Conservation (phyloP, 2,797 vertebrate species). For the Rhynchotus rufescens region DNA sequence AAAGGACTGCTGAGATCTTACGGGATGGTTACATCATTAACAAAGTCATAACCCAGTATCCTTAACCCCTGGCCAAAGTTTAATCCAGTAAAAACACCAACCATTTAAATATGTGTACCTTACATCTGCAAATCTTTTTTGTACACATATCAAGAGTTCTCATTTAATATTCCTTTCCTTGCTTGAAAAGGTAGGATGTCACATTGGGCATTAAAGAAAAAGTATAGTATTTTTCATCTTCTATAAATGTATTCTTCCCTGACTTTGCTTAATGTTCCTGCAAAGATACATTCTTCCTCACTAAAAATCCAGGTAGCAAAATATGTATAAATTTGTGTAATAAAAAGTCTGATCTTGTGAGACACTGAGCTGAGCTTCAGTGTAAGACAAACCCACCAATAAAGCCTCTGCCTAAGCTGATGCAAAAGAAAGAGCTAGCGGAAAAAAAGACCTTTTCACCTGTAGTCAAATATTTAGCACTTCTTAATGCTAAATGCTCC, state of each 20-base stretch:
- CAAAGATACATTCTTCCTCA: neutral
- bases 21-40: neutral
- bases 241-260: neutral
- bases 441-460: neutral
- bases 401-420: neutral
- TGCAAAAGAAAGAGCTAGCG: neutral
- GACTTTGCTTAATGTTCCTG: neutral
- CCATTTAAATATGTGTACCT: neutral
- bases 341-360: neutral
- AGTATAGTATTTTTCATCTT: neutral
- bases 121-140: neutral
- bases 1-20: neutral
- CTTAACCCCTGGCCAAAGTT: neutral
- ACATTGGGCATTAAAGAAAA: neutral
- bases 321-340: neutral
- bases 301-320: conserved; percentile 8
- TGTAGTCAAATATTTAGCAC: neutral
- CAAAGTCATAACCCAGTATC: neutral
- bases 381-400: neutral
- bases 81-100: neutral
- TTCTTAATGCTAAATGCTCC: neutral
- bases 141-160: neutral
- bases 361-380: neutral
- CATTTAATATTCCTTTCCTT: neutral
- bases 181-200: neutral